Evolutionary conservation across 2,888 invertebrate species (phyloP).

Genomic region (Penaeus monodon): DNA sequence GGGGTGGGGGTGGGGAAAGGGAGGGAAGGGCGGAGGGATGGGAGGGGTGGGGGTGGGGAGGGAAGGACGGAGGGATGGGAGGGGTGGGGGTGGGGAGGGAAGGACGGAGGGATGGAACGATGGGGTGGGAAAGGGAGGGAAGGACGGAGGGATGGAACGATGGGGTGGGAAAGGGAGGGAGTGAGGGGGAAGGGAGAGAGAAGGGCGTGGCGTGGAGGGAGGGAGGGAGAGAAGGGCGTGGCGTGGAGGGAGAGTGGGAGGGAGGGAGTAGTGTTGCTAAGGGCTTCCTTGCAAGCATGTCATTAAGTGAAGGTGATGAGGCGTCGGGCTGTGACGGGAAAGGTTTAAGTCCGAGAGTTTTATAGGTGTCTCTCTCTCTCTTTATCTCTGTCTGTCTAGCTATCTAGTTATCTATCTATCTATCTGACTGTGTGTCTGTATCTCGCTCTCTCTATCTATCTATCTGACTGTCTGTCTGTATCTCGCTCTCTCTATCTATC

Average conservation of each 20-base stretch:
- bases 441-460: slow-evolving; percentile 24
- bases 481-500: background rate
- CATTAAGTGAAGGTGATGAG: background rate
- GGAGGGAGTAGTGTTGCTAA: background rate
- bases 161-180: too few species aligned
- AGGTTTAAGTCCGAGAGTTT: too few species aligned
- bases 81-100: too few species aligned
- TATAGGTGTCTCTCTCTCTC: background rate
- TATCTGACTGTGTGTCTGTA: slow-evolving; percentile 15
- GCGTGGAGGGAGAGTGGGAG: background rate
- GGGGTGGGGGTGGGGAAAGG: too few species aligned
- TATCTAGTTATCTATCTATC: slow-evolving; percentile 13
- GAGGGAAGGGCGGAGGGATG: too few species aligned
- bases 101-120: too few species aligned
- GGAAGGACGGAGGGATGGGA: too few species aligned
- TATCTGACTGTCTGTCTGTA: slow-evolving; percentile 18
- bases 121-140: too few species aligned
- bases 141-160: too few species aligned
- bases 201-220: background rate
- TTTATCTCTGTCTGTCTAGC: background rate
- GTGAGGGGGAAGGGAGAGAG: too few species aligned
- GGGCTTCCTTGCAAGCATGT: background rate
- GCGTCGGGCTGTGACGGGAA: too few species aligned
- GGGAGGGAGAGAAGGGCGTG: background rate
- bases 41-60: too few species aligned